phyloP scores from a whole-genome alignment of 2,113 vertebrate species.

The Andinoacara biseriatus region DNA sequence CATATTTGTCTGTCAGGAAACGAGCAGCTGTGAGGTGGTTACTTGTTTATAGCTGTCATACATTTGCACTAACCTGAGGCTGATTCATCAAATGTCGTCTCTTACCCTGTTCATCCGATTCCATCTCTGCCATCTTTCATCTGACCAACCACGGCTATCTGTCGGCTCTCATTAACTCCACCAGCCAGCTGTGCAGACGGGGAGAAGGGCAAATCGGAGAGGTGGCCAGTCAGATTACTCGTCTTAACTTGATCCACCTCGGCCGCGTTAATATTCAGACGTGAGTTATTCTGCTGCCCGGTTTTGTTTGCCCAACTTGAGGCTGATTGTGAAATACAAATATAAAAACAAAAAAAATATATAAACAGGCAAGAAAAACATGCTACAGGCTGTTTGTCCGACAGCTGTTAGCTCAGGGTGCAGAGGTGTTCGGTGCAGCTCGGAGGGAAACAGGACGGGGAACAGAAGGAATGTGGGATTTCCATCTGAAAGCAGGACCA shows the following conservation, averaged over 20 bases:
- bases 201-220: background rate
- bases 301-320: background rate
- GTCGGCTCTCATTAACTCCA: conserved; percentile 17
- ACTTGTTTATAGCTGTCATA: background rate
- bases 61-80: background rate
- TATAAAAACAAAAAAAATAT: background rate
- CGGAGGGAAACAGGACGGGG: background rate
- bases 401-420: background rate
- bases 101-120: background rate
- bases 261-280: background rate
- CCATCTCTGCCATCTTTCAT: conserved; percentile 6
- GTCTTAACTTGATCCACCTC: conserved; percentile 13
- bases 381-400: background rate
- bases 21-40: background rate
- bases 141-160: background rate
- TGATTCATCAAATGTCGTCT: conserved; percentile 9
- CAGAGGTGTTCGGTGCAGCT: background rate
- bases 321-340: background rate
- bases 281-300: background rate
- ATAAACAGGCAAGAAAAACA: background rate
- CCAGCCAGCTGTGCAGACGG: background rate
- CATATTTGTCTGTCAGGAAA: background rate
- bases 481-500: background rate
- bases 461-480: conserved; percentile 12
- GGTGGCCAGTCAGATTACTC: conserved; percentile 2